Evolutionary conservation across 1,140 invertebrate species (phyloP), one percentile per base, ranked within the genome.

Genomic region (Nebria ingens): DNA sequence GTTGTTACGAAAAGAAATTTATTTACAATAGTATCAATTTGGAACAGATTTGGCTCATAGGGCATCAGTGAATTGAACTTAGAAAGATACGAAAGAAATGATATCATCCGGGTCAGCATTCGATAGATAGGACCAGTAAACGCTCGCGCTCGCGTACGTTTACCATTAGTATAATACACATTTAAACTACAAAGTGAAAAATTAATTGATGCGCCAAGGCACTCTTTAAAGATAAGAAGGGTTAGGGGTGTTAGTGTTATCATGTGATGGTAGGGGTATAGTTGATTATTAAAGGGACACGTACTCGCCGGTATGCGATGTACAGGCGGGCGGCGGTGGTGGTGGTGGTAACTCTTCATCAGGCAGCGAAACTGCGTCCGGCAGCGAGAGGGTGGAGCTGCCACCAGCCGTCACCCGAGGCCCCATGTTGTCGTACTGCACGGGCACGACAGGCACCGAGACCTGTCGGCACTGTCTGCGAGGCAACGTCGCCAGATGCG

Each of bases 391-490:
- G 1, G 84, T 88, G 11, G 89, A 92, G 63, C 80, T 82, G 55
- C 79, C 81, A 59, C 86, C 87, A 1, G 88, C 89, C 3, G 90
- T 93, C 11, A 91, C 87, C 61, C 90, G 76, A 21, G 87, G 86
- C 1, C 91, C 91, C 83, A 93, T 88, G 66, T 91, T 91, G 69
- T 93, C 91, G 68, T 93, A 93, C 23, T 83, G 79, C 15, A 83
- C 79, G 3, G 71, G 53, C 57, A 62, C 19, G 63, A 64, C 54
- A 63, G 65, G 25, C 66, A 63, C 52, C 25, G 54, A 13, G 23
- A 38, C 25, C 51, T 23, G 15, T 56, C 62, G 23, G 52, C 60
- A 58, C 3, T 65, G 66, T 57, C 74, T 63, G 55, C 75, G 65
- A 1, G 76, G 72, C 55, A 76, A 59, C 19, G 72, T 66, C 49